phyloP scores from a whole-genome alignment of 2,113 vertebrate species.

The Ia io region DNA sequence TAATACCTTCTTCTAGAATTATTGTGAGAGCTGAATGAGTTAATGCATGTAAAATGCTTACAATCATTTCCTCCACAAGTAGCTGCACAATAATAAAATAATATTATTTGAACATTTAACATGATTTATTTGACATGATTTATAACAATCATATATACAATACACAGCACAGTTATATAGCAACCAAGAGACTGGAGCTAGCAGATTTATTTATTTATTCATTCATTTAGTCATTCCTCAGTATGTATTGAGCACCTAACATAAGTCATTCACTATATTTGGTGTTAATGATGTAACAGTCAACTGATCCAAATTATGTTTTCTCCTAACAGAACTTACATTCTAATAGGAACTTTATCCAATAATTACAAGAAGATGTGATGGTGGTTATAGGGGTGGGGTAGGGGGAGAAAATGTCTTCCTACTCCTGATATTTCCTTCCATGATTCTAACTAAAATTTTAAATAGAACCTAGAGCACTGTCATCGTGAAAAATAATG shows the following conservation, averaged over 20 bases:
- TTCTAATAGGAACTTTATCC: neutral
- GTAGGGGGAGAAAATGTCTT: neutral
- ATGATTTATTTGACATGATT: neutral
- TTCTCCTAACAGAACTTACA: neutral
- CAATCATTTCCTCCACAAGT: neutral
- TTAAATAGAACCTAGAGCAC: slow-evolving; percentile 44
- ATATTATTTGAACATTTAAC: neutral
- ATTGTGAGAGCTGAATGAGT: neutral
- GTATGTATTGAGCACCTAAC: neutral
- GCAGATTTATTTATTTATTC: neutral
- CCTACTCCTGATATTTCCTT: neutral
- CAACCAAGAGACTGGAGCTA: neutral
- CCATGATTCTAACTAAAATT: slow-evolving; percentile 34
- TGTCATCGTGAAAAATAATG: slow-evolving; percentile 45
- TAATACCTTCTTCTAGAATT: neutral
- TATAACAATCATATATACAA: neutral
- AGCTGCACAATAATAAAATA: neutral
- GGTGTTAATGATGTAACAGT: neutral
- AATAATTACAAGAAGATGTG: neutral
- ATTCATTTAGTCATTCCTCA: neutral
- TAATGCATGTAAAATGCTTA: neutral
- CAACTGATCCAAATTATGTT: neutral
- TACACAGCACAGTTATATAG: neutral
- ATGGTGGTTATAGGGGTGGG: neutral
- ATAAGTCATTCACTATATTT: neutral